Evolutionary conservation across 1,140 invertebrate genomes (phyloP).

Genomic region (Stratiolaelaps scimitus): DNA sequence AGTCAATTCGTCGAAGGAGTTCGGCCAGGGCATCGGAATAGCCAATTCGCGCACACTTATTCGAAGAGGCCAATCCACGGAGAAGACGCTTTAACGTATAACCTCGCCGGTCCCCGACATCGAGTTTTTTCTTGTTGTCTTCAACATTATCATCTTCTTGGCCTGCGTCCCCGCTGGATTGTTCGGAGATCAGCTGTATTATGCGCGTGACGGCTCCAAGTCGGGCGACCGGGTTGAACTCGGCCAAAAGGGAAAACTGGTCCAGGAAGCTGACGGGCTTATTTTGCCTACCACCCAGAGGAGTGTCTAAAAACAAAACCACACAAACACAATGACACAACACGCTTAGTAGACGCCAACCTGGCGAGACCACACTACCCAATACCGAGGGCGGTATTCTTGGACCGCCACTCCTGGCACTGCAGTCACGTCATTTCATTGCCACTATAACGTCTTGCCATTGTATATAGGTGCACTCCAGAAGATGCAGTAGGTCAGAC

Average conservation of each 20-base stretch:
- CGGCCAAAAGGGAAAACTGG: conserved; percentile 7
- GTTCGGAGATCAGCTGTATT: background rate
- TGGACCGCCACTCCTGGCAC: too few species aligned
- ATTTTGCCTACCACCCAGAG: too few species aligned
- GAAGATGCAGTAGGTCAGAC: too few species aligned
- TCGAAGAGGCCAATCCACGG: conserved; percentile 14
- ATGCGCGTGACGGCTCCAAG: background rate
- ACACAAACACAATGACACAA: too few species aligned
- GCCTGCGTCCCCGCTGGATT: background rate
- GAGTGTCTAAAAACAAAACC: too few species aligned
- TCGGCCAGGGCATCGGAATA: conserved; percentile 19
- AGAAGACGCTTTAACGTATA: conserved; percentile 11
- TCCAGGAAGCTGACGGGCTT: conserved; percentile 15
- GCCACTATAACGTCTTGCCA: too few species aligned
- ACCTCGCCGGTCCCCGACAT: background rate
- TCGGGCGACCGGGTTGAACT: background rate
- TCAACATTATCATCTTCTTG: background rate
- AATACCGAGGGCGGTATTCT: background rate
- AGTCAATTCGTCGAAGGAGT: conserved; percentile 11
- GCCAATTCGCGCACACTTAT: conserved; percentile 12
- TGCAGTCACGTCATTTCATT: too few species aligned
- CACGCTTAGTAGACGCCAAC: background rate
- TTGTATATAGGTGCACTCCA: too few species aligned
- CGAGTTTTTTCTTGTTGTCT: background rate
- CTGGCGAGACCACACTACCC: background rate